Percentiles rank a stretch among this genome's conserved stretches.
Evolutionary conservation across 2,797 vertebrate genomes (phyloP).

Genomic region (Chrysocyon brachyurus): DNA sequence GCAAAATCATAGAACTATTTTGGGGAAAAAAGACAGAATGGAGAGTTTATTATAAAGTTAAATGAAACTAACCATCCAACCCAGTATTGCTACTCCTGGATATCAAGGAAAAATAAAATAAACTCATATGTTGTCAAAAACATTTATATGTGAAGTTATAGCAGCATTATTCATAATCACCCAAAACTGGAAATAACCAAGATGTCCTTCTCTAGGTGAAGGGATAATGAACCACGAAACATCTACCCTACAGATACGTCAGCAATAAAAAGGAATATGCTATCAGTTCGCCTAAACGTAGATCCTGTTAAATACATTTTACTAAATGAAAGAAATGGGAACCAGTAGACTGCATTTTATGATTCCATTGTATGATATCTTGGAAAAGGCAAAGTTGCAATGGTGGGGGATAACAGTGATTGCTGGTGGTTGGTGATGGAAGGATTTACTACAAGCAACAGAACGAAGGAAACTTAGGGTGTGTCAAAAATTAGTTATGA

Average conservation of each 20-base stretch:
- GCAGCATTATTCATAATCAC: background rate
- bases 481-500: background rate
- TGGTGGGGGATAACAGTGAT: background rate
- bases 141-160: background rate
- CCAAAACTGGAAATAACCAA: background rate
- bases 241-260: background rate
- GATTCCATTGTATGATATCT: background rate
- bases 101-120: conserved; percentile 7
- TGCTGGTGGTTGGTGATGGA: background rate
- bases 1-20: background rate
- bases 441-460: background rate
- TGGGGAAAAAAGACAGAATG: background rate
- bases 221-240: background rate
- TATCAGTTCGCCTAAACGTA: background rate
- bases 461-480: background rate
- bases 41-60: background rate
- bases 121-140: background rate
- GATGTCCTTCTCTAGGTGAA: background rate
- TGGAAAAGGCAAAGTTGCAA: background rate
- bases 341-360: background rate
- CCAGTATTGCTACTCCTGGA: background rate
- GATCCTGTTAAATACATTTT: background rate
- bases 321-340: background rate
- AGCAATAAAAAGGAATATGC: background rate
- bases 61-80: background rate